Percentiles rank a stretch among this genome's conserved stretches.
phyloP scores from a whole-genome alignment of 2,888 invertebrate species.

The Antitype chi region DNA sequence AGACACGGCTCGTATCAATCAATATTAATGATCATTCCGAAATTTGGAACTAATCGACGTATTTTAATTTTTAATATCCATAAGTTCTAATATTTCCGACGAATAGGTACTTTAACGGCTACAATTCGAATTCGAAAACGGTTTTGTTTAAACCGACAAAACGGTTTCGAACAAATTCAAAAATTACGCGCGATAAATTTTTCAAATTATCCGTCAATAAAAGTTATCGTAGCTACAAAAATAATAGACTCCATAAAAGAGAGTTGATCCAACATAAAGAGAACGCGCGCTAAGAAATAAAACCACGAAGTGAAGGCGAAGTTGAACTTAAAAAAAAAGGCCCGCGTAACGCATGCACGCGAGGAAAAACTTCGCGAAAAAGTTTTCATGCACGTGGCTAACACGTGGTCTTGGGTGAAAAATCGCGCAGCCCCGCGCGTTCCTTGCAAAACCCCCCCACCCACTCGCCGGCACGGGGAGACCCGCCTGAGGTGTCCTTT shows the following conservation, averaged over 20 bases:
- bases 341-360: conserved; percentile 62
- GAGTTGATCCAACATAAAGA: conserved; percentile 58
- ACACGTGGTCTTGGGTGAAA: conserved; percentile 89
- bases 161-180: conserved; percentile 70
- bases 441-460: conserved; percentile 76
- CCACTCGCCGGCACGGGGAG: conserved; percentile 57
- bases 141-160: conserved; percentile 72
- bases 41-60: conserved; percentile 88
- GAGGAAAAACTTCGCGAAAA: conserved; percentile 82
- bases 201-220: conserved; percentile 62
- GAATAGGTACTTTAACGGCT: conserved; percentile 76
- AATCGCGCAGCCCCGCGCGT: conserved; percentile 85
- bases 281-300: conserved; percentile 60
- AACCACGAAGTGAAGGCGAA: conserved; percentile 46
- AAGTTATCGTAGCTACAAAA: conserved; percentile 59
- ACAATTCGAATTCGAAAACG: conserved; percentile 73
- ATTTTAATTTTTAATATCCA: conserved; percentile 85
- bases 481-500: conserved; percentile 75
- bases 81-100: conserved; percentile 78
- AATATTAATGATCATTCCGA: conserved; percentile 86
- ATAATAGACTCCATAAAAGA: conserved; percentile 55
- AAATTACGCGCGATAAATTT: conserved; percentile 65
- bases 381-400: conserved; percentile 86
- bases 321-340: conserved; percentile 59
- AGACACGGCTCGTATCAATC: conserved; percentile 88